These are phyloP conservation scores for Sebastes dallii DNA, from an alignment of 2,797 vertebrate species.

Conservation along the genomic window DNA sequence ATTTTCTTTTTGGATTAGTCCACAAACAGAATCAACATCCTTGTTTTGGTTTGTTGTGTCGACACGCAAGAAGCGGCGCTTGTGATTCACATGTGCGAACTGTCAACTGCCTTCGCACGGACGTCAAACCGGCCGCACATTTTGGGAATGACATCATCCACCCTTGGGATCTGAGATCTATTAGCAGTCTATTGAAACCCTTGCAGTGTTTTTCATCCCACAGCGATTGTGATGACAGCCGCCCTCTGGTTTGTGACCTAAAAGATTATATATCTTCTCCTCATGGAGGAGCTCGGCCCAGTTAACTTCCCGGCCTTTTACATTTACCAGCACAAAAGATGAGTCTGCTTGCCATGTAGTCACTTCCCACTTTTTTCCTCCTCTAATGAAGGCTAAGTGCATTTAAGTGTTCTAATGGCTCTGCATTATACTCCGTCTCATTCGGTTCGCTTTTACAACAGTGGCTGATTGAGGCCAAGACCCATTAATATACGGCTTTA, in stretches of 20 bases:
- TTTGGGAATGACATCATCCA: conserved; percentile 45
- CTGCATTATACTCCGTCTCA: conserved; percentile 44
- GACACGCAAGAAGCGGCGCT: background rate
- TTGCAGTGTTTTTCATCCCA: conserved; percentile 39
- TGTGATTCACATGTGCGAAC: conserved; percentile 37
- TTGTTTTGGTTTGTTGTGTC: conserved; percentile 3
- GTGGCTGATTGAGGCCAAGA: conserved; percentile 53
- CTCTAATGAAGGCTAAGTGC: conserved; percentile 67
- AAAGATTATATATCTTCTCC: conserved; percentile 53
- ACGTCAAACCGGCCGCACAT: conserved; percentile 33
- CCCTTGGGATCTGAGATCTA: conserved; percentile 37
- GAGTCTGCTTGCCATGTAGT: conserved; percentile 24
- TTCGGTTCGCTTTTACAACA: conserved; percentile 48
- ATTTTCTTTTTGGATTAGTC: background rate
- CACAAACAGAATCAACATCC: background rate
- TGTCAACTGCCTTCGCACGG: conserved; percentile 32
- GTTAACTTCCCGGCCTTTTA: conserved; percentile 47
- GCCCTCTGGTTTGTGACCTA: conserved; percentile 60
- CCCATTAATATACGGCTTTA: conserved; percentile 39
- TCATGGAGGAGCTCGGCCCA: conserved; percentile 18
- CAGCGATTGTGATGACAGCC: conserved; percentile 45
- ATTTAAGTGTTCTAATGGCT: conserved; percentile 67
- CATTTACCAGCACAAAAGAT: conserved; percentile 48
- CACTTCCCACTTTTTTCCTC: conserved; percentile 39
- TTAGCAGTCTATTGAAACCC: conserved; percentile 45